phyloP scores from a whole-genome alignment of 2,888 invertebrate genomes.

The Aspidiotus rigidus region DNA sequence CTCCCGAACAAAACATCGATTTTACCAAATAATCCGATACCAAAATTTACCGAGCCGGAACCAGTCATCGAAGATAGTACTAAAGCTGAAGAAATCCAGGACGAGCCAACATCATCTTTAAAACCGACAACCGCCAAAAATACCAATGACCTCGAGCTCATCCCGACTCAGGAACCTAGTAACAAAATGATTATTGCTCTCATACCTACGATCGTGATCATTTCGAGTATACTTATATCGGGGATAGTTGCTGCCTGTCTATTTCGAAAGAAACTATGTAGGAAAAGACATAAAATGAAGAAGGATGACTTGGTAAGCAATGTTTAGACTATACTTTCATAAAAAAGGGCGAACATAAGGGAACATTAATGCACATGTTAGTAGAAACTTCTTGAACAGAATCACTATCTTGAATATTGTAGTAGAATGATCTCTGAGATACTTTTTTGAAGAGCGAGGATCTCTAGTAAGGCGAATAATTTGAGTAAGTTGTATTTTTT shows the following conservation, averaged over 20 bases:
- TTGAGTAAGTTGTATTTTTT: no score
- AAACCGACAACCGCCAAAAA: background rate
- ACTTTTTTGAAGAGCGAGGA: no score
- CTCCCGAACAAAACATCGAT: no score
- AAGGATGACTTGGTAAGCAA: conserved; percentile 35
- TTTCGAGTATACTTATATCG: conserved; percentile 58
- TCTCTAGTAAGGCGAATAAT: no score
- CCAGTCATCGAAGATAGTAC: background rate
- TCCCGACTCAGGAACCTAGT: background rate
- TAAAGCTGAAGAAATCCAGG: background rate
- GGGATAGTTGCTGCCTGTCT: conserved; percentile 55
- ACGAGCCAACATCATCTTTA: background rate
- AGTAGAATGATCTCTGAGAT: no score
- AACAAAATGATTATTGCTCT: conserved; percentile 15
- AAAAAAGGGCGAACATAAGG: no score
- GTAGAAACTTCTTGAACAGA: no score
- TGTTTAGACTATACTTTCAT: no score
- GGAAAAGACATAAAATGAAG: conserved; percentile 32
- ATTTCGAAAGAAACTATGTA: conserved; percentile 63
- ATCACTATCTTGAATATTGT: no score
- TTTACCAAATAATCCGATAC: background rate
- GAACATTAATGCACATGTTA: no score
- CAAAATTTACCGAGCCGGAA: background rate
- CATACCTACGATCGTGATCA: conserved; percentile 47
- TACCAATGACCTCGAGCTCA: background rate